Conservation (phyloP, 2,797 vertebrate genomes). For the Crocidura indochinensis region DNA sequence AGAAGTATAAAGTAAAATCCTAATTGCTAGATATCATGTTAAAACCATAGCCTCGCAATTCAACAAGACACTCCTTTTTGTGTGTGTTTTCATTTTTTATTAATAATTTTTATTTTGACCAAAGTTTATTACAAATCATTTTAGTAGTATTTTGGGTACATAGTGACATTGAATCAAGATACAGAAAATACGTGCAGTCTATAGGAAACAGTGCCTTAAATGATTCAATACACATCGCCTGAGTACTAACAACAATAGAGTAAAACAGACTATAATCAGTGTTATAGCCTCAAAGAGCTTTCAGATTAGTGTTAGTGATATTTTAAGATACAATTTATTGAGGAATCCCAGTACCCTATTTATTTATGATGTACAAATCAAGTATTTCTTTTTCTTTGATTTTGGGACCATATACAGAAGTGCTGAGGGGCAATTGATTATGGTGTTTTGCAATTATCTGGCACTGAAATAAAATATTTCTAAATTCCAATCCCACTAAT, state of each 20-base stretch:
- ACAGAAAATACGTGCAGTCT: background rate
- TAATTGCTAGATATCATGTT: background rate
- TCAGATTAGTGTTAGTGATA: background rate
- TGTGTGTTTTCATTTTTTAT: no score
- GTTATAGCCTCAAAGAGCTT: background rate
- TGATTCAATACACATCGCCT: background rate
- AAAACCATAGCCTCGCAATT: constrained; percentile 38
- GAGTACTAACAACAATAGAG: background rate
- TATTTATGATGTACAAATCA: background rate
- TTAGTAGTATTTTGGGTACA: no score
- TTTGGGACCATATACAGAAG: background rate
- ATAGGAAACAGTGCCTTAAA: background rate
- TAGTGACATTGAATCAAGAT: no score
- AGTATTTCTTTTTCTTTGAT: background rate
- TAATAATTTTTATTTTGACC: no score
- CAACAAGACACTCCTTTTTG: background rate
- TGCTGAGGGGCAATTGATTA: background rate
- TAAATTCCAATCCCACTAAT: background rate
- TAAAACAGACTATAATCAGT: background rate
- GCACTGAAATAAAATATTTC: background rate
- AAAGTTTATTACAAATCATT: no score
- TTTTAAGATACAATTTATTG: background rate
- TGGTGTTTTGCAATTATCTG: background rate
- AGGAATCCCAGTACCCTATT: background rate
- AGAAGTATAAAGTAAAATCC: constrained; percentile 55